Evolutionary conservation across 2,888 invertebrate genomes (phyloP).

Genomic region (Lochmaea capreae): DNA sequence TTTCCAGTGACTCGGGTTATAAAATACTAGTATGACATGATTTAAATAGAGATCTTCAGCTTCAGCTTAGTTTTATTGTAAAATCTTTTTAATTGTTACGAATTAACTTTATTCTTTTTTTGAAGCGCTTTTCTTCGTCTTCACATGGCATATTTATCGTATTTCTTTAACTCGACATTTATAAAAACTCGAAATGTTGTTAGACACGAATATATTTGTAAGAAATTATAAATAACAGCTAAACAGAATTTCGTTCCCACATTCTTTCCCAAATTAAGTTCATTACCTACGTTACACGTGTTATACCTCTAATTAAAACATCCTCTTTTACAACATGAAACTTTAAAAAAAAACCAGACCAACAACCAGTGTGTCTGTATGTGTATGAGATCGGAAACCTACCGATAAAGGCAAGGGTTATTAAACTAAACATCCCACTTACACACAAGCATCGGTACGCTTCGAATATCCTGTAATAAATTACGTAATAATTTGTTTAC

Average conservation of each 20-base stretch:
- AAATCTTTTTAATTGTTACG: no score
- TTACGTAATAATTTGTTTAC: conserved; percentile 24
- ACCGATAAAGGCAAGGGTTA: conserved; percentile 27
- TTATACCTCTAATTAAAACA: neutral
- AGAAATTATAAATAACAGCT: neutral
- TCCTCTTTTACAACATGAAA: neutral
- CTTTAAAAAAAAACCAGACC: neutral
- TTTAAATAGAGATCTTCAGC: no score
- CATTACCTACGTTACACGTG: conserved; percentile 2
- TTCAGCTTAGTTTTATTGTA: no score
- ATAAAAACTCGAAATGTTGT: no score
- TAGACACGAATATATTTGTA: neutral
- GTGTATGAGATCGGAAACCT: neutral
- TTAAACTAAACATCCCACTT: conserved; percentile 31
- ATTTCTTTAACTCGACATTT: no score
- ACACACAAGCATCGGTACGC: neutral
- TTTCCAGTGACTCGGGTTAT: no score
- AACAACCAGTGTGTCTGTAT: neutral
- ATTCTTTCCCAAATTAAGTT: neutral
- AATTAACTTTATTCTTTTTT: no score
- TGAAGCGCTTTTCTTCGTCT: no score
- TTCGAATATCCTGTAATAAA: conserved; percentile 29
- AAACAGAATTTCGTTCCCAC: neutral
- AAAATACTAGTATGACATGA: no score
- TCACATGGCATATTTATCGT: no score